Evolutionary conservation across 2,888 invertebrate species (phyloP), one percentile per base, ranked within the genome.

Genomic region (Blastobasis adustella): DNA sequence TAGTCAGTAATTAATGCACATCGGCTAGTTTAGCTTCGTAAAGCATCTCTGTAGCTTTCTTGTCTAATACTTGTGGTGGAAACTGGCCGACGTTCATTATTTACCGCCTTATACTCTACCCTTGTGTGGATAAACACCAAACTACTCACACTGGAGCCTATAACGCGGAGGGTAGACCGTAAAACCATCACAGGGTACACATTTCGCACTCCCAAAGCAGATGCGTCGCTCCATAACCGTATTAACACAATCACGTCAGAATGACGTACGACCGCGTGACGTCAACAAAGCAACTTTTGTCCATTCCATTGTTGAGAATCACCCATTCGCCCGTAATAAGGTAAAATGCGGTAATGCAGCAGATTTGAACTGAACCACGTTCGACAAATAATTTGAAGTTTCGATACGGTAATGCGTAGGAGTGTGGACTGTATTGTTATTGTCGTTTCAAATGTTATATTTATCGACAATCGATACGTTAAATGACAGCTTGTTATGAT

Each of bases 261-360:
- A 65, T 76, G 73, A 77, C 68, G 67, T 59, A 77, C 69, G 65
- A 58, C 70, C 67, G 62, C 83, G 82, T 83, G 82, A 76, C 68
- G 62, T 54, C 57, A 62, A 83, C 82, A 83, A 83, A 76, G 60
- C 68, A 56, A 61, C 57, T 58, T 58, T 61, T 57, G 62, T 55
- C 23, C 23, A 58, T 57, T 41, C 57, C 57, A 69, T 73, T 73
- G 71, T 70, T 50, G 45, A 23, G 41, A 46, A 54, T 59, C 50
- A 47, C 61, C 62, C 58, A 62, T 58, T 58, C 62, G 60, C 58
- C 50, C 54, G 57, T 63, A 63, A 59, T 58, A 54, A 69, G 65
- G 61, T 60, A 60, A 71, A 62, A 69, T 62, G 64, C 60, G 61
- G 59, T 79, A 80, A 83, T 78, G 55, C 80, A 59, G 49, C 53